Conservation (phyloP, 1,140 invertebrate species). For the Uloborus diversus region DNA sequence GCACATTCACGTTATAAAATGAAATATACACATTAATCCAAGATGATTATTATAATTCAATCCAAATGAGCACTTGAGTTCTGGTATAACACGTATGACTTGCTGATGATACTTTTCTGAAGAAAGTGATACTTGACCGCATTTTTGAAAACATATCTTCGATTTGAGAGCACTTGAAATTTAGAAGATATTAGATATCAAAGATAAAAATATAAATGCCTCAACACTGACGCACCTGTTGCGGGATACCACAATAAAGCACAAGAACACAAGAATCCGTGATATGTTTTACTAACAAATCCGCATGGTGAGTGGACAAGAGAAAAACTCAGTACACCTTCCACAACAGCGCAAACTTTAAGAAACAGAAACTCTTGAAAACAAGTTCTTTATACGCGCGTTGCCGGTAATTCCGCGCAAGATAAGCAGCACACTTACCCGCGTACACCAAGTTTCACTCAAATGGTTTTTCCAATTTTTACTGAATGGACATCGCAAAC, state of each 20-base stretch:
- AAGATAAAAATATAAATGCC: neutral
- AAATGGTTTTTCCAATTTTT: conserved; percentile 49
- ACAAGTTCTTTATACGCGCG: conserved; percentile 27
- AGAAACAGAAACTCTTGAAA: conserved; percentile 1
- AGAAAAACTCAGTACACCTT: neutral
- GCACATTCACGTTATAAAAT: too few species aligned
- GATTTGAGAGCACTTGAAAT: too few species aligned
- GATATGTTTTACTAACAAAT: neutral
- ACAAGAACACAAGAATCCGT: neutral
- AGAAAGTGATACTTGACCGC: too few species aligned
- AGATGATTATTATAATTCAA: too few species aligned
- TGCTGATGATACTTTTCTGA: too few species aligned
- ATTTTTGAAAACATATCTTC: too few species aligned
- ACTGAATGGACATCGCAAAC: conserved; percentile 39
- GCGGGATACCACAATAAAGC: neutral
- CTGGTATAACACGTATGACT: too few species aligned
- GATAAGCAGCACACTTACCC: neutral
- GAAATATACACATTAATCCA: too few species aligned
- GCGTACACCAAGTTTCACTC: conserved; percentile 4
- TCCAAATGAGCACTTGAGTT: too few species aligned
- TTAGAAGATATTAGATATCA: too few species aligned
- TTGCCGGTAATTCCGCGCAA: conserved; percentile 25
- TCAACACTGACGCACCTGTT: neutral
- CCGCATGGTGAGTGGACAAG: neutral
- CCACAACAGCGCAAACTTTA: neutral